These are phyloP conservation scores for Sphenopsis melanotis DNA, from an alignment of 2,797 vertebrate genomes.

Conservation along the genomic window DNA sequence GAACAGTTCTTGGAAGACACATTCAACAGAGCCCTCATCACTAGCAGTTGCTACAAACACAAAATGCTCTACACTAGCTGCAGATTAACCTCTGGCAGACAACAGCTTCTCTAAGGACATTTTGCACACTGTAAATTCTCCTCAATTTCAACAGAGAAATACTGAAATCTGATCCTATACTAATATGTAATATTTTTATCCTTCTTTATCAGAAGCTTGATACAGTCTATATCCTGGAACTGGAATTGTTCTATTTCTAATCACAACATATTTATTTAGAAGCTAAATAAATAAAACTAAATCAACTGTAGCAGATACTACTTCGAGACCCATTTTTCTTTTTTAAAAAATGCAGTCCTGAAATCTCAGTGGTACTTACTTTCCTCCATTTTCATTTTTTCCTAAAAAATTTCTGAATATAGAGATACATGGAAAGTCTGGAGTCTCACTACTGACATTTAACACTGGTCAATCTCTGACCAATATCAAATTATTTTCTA, in stretches of 20 bases:
- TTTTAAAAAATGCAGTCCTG: neutral
- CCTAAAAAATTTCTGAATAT: neutral
- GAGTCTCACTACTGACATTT: neutral
- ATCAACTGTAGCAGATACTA: neutral
- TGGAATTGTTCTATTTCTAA: neutral
- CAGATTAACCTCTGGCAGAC: neutral
- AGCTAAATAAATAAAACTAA: neutral
- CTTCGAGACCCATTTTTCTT: neutral
- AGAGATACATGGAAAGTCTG: rapidly evolving
- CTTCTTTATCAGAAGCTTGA: rapidly evolving
- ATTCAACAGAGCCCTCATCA: neutral
- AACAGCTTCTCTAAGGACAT: neutral
- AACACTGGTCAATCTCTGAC: neutral
- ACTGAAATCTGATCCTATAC: neutral
- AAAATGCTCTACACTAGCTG: neutral
- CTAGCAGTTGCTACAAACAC: neutral
- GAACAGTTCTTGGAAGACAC: neutral
- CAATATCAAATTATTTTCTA: neutral
- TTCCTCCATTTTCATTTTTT: neutral
- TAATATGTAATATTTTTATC: neutral
- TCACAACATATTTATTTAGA: too few relatives aligned
- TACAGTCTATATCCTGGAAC: neutral
- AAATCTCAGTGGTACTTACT: neutral
- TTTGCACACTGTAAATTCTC: neutral
- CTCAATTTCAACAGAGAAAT: neutral